Evolutionary conservation across 2,888 invertebrate genomes (phyloP).

Genomic region (Netelia melanura): DNA sequence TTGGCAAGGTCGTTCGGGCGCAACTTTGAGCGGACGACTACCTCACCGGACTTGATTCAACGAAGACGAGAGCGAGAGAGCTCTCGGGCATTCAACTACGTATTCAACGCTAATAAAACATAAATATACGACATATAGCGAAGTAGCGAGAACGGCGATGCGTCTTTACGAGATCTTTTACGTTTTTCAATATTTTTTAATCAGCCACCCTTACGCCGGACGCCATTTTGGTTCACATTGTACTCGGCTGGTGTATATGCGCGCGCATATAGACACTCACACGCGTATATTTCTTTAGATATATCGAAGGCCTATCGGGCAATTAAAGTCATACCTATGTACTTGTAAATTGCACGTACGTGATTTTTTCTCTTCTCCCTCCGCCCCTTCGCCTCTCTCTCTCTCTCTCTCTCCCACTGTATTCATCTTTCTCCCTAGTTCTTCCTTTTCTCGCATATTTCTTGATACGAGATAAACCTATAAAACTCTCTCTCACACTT

Average conservation of each 20-base stretch:
- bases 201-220: slow-evolving; percentile 12
- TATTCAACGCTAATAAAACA: slow-evolving; percentile 5
- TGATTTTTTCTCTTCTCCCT: slow-evolving; percentile 67
- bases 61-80: slow-evolving; percentile 14
- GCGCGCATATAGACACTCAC: neutral
- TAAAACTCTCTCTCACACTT: slow-evolving; percentile 6
- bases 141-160: neutral
- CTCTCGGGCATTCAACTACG: neutral
- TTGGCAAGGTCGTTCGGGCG: slow-evolving; percentile 66
- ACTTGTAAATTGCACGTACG: slow-evolving; percentile 64
- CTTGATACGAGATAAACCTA: slow-evolving; percentile 34
- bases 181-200: neutral
- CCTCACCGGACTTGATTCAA: slow-evolving; percentile 53
- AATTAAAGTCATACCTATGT: slow-evolving; percentile 62
- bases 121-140: neutral
- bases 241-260: neutral
- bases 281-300: neutral
- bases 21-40: slow-evolving; percentile 62
- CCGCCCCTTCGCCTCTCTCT: slow-evolving; percentile 42
- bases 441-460: slow-evolving; percentile 44
- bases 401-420: slow-evolving; percentile 44
- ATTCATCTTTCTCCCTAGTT: slow-evolving; percentile 28
- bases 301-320: slow-evolving; percentile 37
- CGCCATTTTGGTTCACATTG: slow-evolving; percentile 16
- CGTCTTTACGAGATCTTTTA: neutral